Evolutionary conservation across 2,888 invertebrate species (phyloP).

Genomic region (Dasypolia templi): DNA sequence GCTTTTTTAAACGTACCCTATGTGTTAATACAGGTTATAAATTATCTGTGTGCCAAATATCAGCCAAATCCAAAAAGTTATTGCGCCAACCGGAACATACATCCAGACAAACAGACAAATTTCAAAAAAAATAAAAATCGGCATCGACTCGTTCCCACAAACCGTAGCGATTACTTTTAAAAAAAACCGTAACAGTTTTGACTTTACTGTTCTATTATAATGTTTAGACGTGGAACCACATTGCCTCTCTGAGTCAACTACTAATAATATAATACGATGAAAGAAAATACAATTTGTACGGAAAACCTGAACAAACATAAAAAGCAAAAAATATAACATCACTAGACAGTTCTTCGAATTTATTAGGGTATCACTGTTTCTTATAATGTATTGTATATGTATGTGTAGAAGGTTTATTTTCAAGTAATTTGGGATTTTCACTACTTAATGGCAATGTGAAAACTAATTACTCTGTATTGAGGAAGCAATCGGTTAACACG

Average conservation of each 20-base stretch:
- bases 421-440: slow-evolving; percentile 31
- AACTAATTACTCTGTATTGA: slow-evolving; percentile 59
- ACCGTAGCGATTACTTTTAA: too few relatives aligned
- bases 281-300: too few relatives aligned
- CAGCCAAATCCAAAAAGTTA: neutral
- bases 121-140: too few relatives aligned
- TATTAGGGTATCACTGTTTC: too few relatives aligned
- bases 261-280: too few relatives aligned
- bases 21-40: neutral
- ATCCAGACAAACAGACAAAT: neutral
- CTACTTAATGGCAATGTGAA: slow-evolving; percentile 23
- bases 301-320: too few relatives aligned
- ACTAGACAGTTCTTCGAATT: too few relatives aligned
- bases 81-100: neutral
- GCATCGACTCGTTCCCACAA: too few relatives aligned
- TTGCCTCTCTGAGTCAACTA: too few relatives aligned
- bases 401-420: slow-evolving; percentile 18
- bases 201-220: neutral
- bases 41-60: neutral
- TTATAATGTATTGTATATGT: neutral
- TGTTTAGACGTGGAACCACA: too few relatives aligned
- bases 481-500: slow-evolving; percentile 47
- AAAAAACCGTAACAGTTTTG: neutral
- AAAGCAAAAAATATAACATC: too few relatives aligned
- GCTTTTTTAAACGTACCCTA: neutral